Evolutionary conservation across 2,113 vertebrate species (phyloP).

Genomic region (Hemiprocne comata): DNA sequence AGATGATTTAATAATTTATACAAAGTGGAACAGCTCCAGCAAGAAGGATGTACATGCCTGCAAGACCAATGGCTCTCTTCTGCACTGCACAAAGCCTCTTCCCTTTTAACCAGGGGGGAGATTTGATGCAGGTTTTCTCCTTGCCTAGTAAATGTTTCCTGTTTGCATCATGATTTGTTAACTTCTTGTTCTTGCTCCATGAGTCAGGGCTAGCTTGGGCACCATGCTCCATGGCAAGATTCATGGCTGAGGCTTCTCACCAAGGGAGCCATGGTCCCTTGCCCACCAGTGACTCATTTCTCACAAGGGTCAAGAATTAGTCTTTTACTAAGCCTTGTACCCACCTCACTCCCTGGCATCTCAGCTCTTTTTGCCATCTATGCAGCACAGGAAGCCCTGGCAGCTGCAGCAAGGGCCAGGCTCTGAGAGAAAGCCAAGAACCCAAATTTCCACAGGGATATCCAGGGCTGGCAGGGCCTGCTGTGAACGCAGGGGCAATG

Average conservation of each 20-base stretch:
- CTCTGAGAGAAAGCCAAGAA: neutral
- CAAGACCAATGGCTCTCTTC: neutral
- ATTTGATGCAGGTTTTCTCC: neutral
- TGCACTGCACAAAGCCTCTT: neutral
- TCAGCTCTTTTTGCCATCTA: rapidly evolving
- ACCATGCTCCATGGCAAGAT: rapidly evolving
- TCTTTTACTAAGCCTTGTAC: neutral
- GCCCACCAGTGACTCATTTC: neutral
- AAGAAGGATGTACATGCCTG: rapidly evolving
- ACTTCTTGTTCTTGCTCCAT: neutral
- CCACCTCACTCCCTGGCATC: neutral
- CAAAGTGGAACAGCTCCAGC: slow-evolving; percentile 19
- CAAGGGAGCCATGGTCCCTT: rapidly evolving
- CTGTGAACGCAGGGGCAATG: neutral
- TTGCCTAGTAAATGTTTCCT: neutral
- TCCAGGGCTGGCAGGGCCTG: neutral
- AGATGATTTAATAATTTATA: slow-evolving; percentile 57
- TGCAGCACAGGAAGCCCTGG: neutral
- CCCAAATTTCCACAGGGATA: rapidly evolving
- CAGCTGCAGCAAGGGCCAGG: neutral
- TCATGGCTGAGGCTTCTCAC: neutral
- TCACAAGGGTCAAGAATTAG: neutral
- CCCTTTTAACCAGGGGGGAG: neutral
- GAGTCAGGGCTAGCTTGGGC: neutral
- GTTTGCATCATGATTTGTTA: neutral